These are phyloP conservation scores for Chelonia mydas DNA, from an alignment of 2,797 vertebrate genomes.

Conservation along the genomic window DNA sequence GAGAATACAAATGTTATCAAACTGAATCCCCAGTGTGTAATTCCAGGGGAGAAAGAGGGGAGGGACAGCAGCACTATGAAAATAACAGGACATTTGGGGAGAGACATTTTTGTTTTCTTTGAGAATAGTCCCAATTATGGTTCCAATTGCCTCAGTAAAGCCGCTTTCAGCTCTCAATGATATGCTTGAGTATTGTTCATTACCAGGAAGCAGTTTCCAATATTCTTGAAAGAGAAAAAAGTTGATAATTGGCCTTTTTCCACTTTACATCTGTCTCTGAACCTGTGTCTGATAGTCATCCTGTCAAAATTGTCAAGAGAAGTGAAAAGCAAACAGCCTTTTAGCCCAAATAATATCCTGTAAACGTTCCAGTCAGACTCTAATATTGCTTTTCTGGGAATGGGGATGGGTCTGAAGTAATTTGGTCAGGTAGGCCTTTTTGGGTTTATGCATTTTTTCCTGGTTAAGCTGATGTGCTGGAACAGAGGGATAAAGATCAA, in stretches of 20 bases:
- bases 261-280: slow-evolving; percentile 25
- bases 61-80: background rate
- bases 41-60: fast-evolving
- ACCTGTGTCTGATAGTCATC: slow-evolving; percentile 11
- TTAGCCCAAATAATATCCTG: slow-evolving; percentile 14
- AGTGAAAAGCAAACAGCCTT: slow-evolving; percentile 37
- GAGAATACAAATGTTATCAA: background rate
- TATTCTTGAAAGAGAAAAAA: slow-evolving; percentile 11
- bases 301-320: slow-evolving; percentile 42
- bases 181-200: background rate
- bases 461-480: background rate
- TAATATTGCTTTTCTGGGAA: background rate
- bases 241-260: slow-evolving; percentile 9
- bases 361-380: background rate
- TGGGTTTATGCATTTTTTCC: background rate
- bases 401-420: background rate
- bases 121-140: background rate
- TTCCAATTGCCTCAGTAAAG: background rate
- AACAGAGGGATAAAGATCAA: background rate
- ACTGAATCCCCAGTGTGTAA: background rate
- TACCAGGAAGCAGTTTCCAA: background rate
- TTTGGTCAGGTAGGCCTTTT: background rate
- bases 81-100: background rate
- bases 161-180: background rate
- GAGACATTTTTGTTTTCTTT: background rate